A percentile compares a stretch with the other conserved stretches of the same genome.
phyloP scores from a whole-genome alignment of 92 coral and sea anemone genomes.

The Epizoanthus stellaris region DNA sequence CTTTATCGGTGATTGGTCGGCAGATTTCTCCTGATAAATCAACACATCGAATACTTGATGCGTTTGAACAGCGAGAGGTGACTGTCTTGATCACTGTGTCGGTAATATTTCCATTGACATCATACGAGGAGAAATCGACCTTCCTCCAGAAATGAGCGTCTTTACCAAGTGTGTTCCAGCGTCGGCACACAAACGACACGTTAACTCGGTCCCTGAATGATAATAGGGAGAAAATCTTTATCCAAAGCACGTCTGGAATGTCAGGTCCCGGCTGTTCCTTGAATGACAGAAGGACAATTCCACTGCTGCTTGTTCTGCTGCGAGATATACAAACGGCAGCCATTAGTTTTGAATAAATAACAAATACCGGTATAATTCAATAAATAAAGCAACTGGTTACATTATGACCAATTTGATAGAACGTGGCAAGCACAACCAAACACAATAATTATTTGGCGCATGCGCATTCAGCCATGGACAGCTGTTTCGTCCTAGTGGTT shows the following conservation, averaged over 20 bases:
- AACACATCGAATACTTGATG: slow-evolving; percentile 76
- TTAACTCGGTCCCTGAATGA: slow-evolving; percentile 71
- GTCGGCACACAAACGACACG: slow-evolving; percentile 72
- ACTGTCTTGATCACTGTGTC: slow-evolving; percentile 70
- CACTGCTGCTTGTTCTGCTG: slow-evolving; percentile 17
- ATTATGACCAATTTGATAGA: no score
- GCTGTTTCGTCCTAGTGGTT: no score
- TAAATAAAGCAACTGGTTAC: no score
- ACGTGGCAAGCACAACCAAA: no score
- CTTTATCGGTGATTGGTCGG: slow-evolving; percentile 77
- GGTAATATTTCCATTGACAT: slow-evolving; percentile 44
- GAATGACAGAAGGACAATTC: slow-evolving; percentile 24
- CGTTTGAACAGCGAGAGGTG: slow-evolving; percentile 55
- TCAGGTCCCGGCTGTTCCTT: background rate
- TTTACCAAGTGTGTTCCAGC: slow-evolving; percentile 87
- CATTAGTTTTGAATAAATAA: no score
- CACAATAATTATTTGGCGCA: no score
- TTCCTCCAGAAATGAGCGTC: slow-evolving; percentile 88
- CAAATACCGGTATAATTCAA: no score
- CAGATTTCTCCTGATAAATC: slow-evolving; percentile 90
- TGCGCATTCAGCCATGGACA: no score
- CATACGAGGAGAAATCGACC: slow-evolving; percentile 73
- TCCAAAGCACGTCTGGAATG: slow-evolving; percentile 85
- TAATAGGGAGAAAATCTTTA: slow-evolving; percentile 75
- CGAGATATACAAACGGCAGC: no score